These are phyloP conservation scores for Pygathrix nemaeus DNA, from an alignment of 2,113 vertebrate species.

Conservation along the genomic window DNA sequence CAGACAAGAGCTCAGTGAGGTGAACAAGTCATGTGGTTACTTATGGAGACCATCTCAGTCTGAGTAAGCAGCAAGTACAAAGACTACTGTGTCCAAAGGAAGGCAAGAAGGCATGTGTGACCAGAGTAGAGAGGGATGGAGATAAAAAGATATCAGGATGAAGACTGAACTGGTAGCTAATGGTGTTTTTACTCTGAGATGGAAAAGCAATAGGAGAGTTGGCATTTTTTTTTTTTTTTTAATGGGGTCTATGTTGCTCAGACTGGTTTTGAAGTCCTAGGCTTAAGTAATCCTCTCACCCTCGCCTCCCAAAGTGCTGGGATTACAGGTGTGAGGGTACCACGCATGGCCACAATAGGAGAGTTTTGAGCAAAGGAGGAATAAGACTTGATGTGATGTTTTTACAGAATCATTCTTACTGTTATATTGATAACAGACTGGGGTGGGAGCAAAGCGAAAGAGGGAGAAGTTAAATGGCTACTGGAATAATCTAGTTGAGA, in stretches of 20 bases:
- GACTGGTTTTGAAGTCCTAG: too few relatives aligned
- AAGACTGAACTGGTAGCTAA: background rate
- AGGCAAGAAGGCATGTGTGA: background rate
- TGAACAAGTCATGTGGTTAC: background rate
- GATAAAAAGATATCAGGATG: background rate
- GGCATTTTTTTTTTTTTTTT: too few relatives aligned
- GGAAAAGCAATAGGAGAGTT: background rate
- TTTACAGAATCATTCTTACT: background rate
- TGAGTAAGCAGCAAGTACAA: background rate
- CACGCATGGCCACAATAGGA: background rate
- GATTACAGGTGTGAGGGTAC: too few relatives aligned
- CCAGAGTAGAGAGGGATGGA: background rate
- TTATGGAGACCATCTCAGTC: background rate
- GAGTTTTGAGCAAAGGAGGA: background rate
- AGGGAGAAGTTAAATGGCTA: background rate
- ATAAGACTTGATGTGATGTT: background rate
- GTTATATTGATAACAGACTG: background rate
- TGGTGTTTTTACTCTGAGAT: background rate
- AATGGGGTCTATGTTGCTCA: too few relatives aligned
- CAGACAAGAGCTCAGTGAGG: background rate
- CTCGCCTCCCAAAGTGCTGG: too few relatives aligned
- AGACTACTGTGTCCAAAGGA: background rate
- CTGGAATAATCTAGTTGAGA: background rate
- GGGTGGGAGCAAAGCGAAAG: background rate
- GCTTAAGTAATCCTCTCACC: too few relatives aligned